Conservation (phyloP, 2,113 vertebrate species). For the Centropus unirufus region DNA sequence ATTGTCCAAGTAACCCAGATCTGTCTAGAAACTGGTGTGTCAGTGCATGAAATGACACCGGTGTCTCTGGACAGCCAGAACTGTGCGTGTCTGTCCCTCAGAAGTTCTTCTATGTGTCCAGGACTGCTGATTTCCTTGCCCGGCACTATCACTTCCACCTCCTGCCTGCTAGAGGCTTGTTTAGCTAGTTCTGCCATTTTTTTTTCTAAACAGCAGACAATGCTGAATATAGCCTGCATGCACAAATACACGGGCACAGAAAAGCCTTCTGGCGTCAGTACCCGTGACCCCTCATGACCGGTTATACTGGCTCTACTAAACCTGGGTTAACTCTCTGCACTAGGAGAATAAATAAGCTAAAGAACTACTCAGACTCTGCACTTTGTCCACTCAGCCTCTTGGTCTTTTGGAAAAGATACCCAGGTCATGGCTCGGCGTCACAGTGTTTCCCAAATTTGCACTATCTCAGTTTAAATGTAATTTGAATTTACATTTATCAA, state of each 20-base stretch:
- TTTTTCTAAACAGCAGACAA: no score
- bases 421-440: neutral
- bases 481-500: neutral
- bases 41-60: neutral
- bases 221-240: neutral
- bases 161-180: neutral
- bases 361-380: neutral
- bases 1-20: neutral
- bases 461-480: neutral
- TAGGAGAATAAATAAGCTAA: no score
- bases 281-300: neutral
- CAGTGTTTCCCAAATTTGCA: neutral
- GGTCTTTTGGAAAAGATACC: neutral
- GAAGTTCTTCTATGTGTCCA: neutral
- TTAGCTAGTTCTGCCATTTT: neutral
- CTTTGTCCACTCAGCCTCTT: neutral
- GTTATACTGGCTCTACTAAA: neutral
- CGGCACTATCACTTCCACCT: neutral
- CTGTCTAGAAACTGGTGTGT: neutral
- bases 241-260: neutral
- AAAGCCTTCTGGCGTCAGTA: neutral
- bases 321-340: neutral
- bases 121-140: neutral
- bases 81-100: neutral
- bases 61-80: neutral